Evolutionary conservation across 2,797 vertebrate species (phyloP), one percentile per base, ranked within the genome.

Genomic region (Ambastaia sidthimunki): DNA sequence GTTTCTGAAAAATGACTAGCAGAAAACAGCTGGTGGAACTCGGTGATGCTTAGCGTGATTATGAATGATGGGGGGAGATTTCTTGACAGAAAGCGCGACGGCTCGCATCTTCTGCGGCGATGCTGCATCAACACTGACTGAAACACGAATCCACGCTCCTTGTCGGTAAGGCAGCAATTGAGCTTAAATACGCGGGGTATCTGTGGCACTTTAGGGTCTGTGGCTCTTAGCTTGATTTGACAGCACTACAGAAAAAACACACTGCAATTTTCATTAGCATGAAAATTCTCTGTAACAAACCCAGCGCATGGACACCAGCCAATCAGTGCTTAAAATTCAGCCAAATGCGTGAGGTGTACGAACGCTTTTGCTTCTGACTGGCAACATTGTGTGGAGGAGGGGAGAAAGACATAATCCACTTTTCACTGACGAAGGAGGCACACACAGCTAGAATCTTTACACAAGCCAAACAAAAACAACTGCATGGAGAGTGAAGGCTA

Each of bases 251-350:
- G 86, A 82, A 90, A 81, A 28, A 88, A 88, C 87, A 89, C 89
- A 89, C 90, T 91, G 89, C 91, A 86, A 93, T 94, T 93, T 93
- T 92, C 93, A 94, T 94, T 92, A 93, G 89, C 86, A 85, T 83
- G 84, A 82, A 85, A 72, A 80, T 76, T 85, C 86, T 69, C 78
- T 83, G 79, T 77, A 86, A 80, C 81, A 83, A 69, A 85, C 81
- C 71, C 75, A 52, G 13, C 80, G 76, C 68, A 63, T 68, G 82
- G 78, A 74, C 82, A 81, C 65, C 80, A 87, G 81, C 85, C 84
- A 89, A 89, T 86, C 88, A 71, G 71, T 44, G 71, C 78, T 88
- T 65, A 82, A 70, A 57, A 62, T 85, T 86, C 80, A 84, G 80
- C 75, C 73, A 85, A 85, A 80, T 81, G 84, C 84, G 81, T 65